Percentiles rank a stretch among this genome's conserved stretches.
Evolutionary conservation across 2,113 vertebrate genomes (phyloP).

Genomic region (Epinephelus lanceolatus): DNA sequence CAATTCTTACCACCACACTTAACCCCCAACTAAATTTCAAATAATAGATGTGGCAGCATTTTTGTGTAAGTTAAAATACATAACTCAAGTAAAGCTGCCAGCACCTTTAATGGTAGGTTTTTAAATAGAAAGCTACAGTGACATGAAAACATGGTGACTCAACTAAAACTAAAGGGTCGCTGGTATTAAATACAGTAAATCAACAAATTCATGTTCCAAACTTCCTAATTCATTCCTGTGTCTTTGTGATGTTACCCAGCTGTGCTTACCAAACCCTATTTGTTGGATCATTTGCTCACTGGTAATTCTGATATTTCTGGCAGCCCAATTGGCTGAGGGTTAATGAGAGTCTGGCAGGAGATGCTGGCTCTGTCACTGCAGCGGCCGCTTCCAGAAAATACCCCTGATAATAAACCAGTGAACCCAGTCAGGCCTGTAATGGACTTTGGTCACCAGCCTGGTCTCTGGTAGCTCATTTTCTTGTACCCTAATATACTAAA

Average conservation of each 20-base stretch:
- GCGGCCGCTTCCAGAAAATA: neutral
- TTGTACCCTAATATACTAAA: no score
- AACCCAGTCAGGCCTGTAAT: neutral
- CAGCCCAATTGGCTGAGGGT: conserved; percentile 7
- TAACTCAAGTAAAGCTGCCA: neutral
- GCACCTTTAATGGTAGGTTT: neutral
- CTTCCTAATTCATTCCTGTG: neutral
- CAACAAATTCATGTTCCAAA: neutral
- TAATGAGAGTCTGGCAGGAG: conserved; percentile 17
- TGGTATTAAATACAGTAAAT: neutral
- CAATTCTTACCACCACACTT: no score
- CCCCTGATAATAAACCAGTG: conserved; percentile 1
- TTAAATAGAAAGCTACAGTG: neutral
- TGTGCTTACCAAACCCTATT: conserved; percentile 1
- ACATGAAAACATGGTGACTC: neutral
- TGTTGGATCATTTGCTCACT: conserved; percentile 1
- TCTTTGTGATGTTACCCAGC: neutral
- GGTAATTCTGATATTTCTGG: conserved; percentile 13
- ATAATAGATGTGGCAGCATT: no score
- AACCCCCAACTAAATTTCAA: no score
- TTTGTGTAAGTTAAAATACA: no score
- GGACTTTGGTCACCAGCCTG: neutral
- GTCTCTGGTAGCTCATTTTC: neutral
- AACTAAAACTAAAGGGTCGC: no score
- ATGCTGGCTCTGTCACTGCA: neutral